phyloP scores from a whole-genome alignment of 2,113 vertebrate genomes.

The Lycocorax pyrrhopterus region DNA sequence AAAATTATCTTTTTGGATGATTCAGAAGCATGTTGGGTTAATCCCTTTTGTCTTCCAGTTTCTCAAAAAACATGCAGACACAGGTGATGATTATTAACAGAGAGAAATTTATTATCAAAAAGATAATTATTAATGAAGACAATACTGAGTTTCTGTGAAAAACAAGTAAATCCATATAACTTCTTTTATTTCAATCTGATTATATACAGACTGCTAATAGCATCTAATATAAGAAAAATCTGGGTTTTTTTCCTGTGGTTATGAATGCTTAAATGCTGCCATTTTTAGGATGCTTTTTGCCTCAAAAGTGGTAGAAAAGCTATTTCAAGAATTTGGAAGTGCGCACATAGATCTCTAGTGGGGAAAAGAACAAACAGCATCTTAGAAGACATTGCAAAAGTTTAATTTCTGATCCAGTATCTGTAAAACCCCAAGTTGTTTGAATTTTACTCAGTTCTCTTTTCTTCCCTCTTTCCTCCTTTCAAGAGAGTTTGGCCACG shows the following conservation, averaged over 20 bases:
- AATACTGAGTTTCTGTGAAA: not conserved
- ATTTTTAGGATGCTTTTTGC: not conserved
- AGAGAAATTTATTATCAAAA: not conserved
- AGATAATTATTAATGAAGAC: not conserved
- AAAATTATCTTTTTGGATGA: not conserved
- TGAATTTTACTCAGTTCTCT: not conserved
- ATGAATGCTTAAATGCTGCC: not conserved
- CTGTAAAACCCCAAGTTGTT: not conserved
- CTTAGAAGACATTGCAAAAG: not conserved
- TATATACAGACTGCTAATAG: not conserved
- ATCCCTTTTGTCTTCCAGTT: not conserved
- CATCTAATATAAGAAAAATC: not conserved
- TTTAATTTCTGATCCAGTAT: not conserved
- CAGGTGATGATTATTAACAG: not conserved
- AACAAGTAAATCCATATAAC: not conserved
- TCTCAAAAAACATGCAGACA: not conserved
- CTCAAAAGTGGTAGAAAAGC: not conserved
- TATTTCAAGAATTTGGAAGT: slow-evolving; percentile 33
- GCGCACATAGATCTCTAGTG: not conserved
- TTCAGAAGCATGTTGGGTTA: not conserved
- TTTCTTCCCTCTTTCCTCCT: not conserved
- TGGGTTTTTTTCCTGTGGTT: rapidly evolving
- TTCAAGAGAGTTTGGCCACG: not conserved
- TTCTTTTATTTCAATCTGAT: not conserved
- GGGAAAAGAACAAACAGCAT: not conserved